Base-by-base conservation (phyloP, 2,797 vertebrate species). In the Tadarida brasiliensis region DNA sequence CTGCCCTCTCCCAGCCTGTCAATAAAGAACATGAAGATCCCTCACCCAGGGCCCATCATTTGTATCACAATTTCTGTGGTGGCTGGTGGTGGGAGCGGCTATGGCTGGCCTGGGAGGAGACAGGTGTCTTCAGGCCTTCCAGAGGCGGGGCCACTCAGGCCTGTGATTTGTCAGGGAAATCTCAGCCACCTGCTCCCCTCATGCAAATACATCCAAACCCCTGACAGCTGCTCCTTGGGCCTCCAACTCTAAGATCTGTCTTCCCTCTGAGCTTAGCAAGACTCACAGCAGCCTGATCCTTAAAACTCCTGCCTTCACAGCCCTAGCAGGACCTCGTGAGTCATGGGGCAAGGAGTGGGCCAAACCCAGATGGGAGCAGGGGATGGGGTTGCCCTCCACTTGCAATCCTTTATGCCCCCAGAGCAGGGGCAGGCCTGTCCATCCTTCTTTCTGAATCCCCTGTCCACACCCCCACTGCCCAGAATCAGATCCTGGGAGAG, bases 401-500 rank as follows among this genome's bases (percentile, higher is more conserved):
- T 85, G 24, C 17, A 33, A 7, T 67, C 22, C 73, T 80, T 83
- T 33, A 22, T 87, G 61, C 22, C 7, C 39, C 49, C 10, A 44
- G 47, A 73, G 51, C n/a, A 84, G 63, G 26, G 59, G 11, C 33
- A 63, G 80, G 28, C 73, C 39, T 2, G 11, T 26, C n/a, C 22
- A 12, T 63, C 78, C 20, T 56, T 20, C 51, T 54, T 11, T 63
- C n/a, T 65, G 86, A 63, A 24, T 63, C 81, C 73, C 83, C 61
- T 44, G 57, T 22, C 14, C n/a, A 49, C 22, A n/a, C 33, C 85
- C 65, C 63, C 8, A 35, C 56, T 54, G 44, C 65, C 74, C 24
- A 49, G 85, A 88, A 92, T 95, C 85, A 96, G 86, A 56, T 76
- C 98, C 97, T 96, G 97, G 98, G 98, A 98, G 98, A 98, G 98